These are phyloP conservation scores for Oscheius onirici DNA, from an alignment of 2,888 invertebrate genomes.

Conservation along the genomic window DNA sequence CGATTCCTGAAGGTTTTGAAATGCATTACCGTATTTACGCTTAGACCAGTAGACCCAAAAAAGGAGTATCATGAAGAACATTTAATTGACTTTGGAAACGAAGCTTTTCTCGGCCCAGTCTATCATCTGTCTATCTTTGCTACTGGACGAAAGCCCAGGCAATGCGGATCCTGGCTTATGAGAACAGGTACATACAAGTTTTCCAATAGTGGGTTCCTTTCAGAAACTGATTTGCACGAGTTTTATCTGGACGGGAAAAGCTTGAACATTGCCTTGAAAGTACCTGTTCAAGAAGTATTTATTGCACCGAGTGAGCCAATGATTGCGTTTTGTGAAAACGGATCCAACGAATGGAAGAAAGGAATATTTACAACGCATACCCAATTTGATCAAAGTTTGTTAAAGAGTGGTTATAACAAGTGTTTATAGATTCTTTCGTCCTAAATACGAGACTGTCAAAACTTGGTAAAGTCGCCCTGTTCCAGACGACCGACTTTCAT, in stretches of 20 bases:
- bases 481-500: constrained; percentile 56
- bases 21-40: not conserved
- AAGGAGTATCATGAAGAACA: constrained; percentile 27
- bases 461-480: constrained; percentile 50
- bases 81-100: constrained; percentile 37
- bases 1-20: not conserved
- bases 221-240: constrained; percentile 42
- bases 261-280: constrained; percentile 46
- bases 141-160: constrained; percentile 37
- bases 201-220: no score
- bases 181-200: constrained; percentile 33
- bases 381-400: constrained; percentile 54
- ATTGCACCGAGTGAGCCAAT: constrained; percentile 51
- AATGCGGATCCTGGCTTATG: constrained; percentile 45
- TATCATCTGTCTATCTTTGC: constrained; percentile 43
- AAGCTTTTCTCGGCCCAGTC: constrained; percentile 43
- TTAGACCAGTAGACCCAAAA: not conserved
- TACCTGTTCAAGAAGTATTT: constrained; percentile 55
- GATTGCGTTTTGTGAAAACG: constrained; percentile 50
- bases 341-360: constrained; percentile 48
- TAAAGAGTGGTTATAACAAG: not conserved
- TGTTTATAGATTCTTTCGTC: constrained; percentile 46
- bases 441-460: constrained; percentile 51
- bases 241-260: constrained; percentile 43
- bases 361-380: constrained; percentile 56